Evolutionary conservation across 2,113 vertebrate genomes (phyloP), one percentile per base, ranked within the genome.

Genomic region (Cettia cetti): DNA sequence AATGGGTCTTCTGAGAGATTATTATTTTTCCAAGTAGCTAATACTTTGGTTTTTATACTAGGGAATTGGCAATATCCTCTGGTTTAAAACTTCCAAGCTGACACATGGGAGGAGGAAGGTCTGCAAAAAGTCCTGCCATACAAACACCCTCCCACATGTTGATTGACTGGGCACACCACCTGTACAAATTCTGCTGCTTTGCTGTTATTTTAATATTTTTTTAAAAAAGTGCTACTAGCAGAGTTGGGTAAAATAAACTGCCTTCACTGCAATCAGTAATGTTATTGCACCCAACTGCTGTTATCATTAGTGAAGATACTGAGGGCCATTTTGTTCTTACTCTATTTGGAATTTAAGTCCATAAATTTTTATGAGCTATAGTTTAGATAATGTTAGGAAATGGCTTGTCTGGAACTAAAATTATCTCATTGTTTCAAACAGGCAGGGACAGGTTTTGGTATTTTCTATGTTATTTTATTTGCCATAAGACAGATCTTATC

Each of bases 301-400:
- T 61, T 63, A 66, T 68, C 18, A 2, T 70, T 52, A 77, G 20
- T 64, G 79, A 93, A 93, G 90, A 83, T 66, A 72, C 47, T 90
- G 71, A 63, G 18, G 64, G 65, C 35, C 23, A 80, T 92, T 95
- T 92, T 96, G 83, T 90, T 83, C 78, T 88, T 52, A 53, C 39
- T 88, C 63, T 63, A 0, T 92, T 89, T 87, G 87, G 44, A 95
- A 56, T 53, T 10, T 82, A 52, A 95, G 82, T 92, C 88, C 64
- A 96, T 96, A 93, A 94, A 95, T 22, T 93, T 96, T 96, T 95
- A 97, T 93, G 95, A 97, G 92, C 71, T 96, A 33, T 78, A 71
- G 94, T 94, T 96, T 95, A 97, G 94, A 94, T 96, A 96, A 95
- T 78, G 40, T 86, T 93, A 96, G 94, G 94, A 97, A 97, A 71